A percentile compares a stretch with the other conserved stretches of the same genome.
Evolutionary conservation across 2,888 invertebrate species (phyloP).

Genomic region (Metacarcinus magister): DNA sequence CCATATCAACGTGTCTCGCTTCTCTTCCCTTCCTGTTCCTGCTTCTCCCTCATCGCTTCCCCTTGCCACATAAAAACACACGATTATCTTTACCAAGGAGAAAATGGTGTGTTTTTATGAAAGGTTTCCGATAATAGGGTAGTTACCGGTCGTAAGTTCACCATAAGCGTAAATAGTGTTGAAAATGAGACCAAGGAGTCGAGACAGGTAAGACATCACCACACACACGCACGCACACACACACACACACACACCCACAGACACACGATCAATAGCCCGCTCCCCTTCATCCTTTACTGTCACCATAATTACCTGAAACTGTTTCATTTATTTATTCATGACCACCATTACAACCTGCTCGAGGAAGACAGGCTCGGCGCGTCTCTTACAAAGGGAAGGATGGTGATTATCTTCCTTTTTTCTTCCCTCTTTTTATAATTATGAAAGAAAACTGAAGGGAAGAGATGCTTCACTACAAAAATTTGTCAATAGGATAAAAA

Average conservation of each 20-base stretch:
- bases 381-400: background rate
- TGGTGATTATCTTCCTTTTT: background rate
- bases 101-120: background rate
- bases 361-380: background rate
- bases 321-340: conserved; percentile 7
- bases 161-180: background rate
- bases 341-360: background rate
- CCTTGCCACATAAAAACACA: background rate
- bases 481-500: background rate
- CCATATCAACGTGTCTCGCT: background rate
- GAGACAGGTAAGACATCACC: background rate
- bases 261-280: background rate
- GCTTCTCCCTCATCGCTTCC: background rate
- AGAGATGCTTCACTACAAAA: background rate
- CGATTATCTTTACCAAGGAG: background rate
- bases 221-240: background rate
- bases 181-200: background rate
- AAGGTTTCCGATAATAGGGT: background rate
- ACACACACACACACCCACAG: conserved; percentile 15
- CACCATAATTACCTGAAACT: conserved; percentile 35
- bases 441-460: background rate
- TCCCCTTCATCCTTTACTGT: background rate
- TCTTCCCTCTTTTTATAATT: background rate
- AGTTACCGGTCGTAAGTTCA: background rate
- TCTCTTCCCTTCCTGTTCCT: background rate